Percentiles rank a stretch among this genome's conserved stretches.
Conservation (phyloP, 2,797 vertebrate species). For the Squalus acanthias region DNA sequence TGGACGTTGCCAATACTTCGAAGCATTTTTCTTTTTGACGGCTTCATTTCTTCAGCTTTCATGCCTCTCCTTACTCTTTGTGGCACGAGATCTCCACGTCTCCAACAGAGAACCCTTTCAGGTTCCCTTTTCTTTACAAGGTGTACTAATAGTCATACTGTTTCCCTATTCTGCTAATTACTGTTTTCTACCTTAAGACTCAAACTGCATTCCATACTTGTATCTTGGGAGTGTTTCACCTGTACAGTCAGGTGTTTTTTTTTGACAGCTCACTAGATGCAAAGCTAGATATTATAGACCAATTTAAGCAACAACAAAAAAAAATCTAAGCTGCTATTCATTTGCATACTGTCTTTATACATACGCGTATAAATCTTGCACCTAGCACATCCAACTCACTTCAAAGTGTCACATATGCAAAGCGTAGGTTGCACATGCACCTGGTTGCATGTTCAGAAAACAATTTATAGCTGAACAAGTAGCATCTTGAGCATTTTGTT, state of each 20-base stretch:
- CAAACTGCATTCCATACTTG: neutral
- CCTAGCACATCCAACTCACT: neutral
- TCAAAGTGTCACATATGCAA: neutral
- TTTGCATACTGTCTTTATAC: neutral
- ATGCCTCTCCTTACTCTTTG: neutral
- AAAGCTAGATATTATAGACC: neutral
- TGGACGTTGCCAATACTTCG: too few relatives aligned
- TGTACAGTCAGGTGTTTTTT: neutral
- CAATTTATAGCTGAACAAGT: neutral
- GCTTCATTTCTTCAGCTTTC: neutral
- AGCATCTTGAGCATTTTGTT: neutral
- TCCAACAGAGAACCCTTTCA: neutral
- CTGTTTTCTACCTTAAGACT: neutral
- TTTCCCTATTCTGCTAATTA: neutral
- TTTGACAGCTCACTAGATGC: neutral
- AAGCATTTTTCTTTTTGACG: neutral
- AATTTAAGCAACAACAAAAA: neutral
- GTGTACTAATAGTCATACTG: neutral
- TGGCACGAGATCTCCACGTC: neutral
- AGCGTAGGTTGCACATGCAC: too few relatives aligned
- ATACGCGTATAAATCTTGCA: neutral
- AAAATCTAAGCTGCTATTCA: neutral
- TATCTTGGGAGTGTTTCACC: neutral
- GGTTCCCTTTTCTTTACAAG: neutral
- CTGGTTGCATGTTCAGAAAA: neutral